Evolutionary conservation across 2,888 invertebrate genomes (phyloP), one percentile per base, ranked within the genome.

Genomic region (Diogma glabrata): DNA sequence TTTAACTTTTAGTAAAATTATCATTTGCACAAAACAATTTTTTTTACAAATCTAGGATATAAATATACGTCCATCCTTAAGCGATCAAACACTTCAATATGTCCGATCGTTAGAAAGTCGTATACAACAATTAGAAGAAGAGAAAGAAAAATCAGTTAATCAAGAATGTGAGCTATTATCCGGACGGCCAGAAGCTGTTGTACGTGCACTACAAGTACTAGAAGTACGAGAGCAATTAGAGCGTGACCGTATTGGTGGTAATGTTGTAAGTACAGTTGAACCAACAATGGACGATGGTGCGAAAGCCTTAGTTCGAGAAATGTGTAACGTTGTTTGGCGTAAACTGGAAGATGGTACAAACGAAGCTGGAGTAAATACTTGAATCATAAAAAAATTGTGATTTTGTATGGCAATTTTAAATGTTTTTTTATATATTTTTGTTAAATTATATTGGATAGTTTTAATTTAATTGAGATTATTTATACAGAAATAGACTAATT

Each of bases 281-380:
- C 84, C 80, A 65, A 19, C 19, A n/a, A 78, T 81, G 76, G 84
- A 88, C 62, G 85, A 91, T 60, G 88, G 89, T 14, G 93, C 93
- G 67, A 92, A 91, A 66, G 93, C 93, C 4, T 76, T 94, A 51
- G 89, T 94, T 47, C 77, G 92, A 60, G 93, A 94, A 73, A 93
- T 94, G 93, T 94, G 93, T 72, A 93, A 94, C 72, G 91, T 91
- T 48, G 91, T 91, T 38, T 91, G 90, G 90, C 80, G 90, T 56
- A 91, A 91, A 69, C 70, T 91, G 51, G 91, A 91, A 69, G 88
- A 89, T 60, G 85, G 79, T 43, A 85, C 87, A n/a, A 80, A 82
- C 5, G 43, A 23, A 7, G 22, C 43, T 14, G 43, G 43, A 22
- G 43, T n/a, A n/a, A n/a, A n/a, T n/a, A n/a, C n/a, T n/a, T n/a